Evolutionary conservation across 2,888 invertebrate genomes (phyloP).

Genomic region (Phymatocera aterrima): DNA sequence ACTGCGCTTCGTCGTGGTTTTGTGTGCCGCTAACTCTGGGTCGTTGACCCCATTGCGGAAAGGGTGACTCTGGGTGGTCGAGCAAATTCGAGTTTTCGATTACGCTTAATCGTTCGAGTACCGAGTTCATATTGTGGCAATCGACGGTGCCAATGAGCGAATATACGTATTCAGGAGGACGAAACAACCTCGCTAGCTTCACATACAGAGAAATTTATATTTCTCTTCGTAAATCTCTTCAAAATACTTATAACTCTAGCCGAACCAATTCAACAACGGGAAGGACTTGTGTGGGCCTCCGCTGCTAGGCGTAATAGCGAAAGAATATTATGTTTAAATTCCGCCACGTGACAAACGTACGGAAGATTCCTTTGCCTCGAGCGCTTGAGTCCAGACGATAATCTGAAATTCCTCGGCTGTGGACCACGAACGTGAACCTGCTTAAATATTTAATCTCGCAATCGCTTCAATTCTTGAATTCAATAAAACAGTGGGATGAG

Average conservation of each 20-base stretch:
- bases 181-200: too few relatives aligned
- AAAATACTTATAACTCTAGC: too few relatives aligned
- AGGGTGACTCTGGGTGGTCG: neutral
- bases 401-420: neutral
- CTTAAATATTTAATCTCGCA: conserved; percentile 24
- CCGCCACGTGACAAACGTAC: too few relatives aligned
- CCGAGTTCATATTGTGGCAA: neutral
- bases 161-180: neutral
- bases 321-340: too few relatives aligned
- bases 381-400: conserved; percentile 5
- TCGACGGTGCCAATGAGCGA: neutral
- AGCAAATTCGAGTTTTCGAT: neutral
- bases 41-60: too few relatives aligned
- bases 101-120: neutral
- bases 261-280: too few relatives aligned
- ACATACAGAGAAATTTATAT: too few relatives aligned
- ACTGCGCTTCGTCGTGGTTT: too few relatives aligned
- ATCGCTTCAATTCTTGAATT: conserved; percentile 10
- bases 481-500: conserved; percentile 17
- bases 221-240: too few relatives aligned
- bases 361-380: neutral
- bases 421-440: neutral
- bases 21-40: too few relatives aligned
- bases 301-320: too few relatives aligned
- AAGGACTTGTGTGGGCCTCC: too few relatives aligned